Percentiles rank a stretch among this genome's conserved stretches.
phyloP scores from a whole-genome alignment of 2,888 invertebrate genomes.

The Acronicta alni region DNA sequence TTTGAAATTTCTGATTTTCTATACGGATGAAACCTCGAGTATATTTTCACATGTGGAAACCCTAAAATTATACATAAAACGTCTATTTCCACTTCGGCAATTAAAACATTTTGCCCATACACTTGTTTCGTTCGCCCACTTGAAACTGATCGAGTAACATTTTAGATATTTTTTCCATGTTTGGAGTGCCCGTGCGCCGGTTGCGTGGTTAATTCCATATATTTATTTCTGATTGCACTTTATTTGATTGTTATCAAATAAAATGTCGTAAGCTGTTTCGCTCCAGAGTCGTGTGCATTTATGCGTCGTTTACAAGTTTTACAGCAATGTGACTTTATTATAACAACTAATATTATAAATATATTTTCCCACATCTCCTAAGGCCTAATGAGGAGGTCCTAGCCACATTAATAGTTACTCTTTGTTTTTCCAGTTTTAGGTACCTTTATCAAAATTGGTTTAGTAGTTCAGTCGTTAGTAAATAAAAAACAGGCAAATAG shows the following conservation, averaged over 20 bases:
- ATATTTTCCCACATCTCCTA: no score
- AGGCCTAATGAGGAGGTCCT: no score
- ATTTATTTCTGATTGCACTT: conserved; percentile 11
- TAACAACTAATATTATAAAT: no score
- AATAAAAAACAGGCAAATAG: neutral
- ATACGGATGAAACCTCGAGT: conserved; percentile 17
- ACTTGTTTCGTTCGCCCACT: conserved; percentile 32
- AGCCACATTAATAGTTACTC: no score
- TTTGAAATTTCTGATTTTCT: conserved; percentile 15
- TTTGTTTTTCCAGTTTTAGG: no score
- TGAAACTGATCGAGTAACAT: conserved; percentile 28
- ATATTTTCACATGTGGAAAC: conserved; percentile 16
- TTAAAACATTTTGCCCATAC: conserved; percentile 38
- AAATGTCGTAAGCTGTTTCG: neutral
- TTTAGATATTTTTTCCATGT: conserved; percentile 9
- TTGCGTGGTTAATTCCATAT: neutral
- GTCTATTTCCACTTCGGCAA: conserved; percentile 26
- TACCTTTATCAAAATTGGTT: no score
- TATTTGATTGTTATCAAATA: conserved; percentile 8
- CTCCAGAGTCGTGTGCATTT: neutral
- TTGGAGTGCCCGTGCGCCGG: conserved; percentile 4
- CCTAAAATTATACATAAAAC: conserved; percentile 13
- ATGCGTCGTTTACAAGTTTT: neutral
- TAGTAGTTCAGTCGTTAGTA: neutral
- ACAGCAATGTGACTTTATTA: neutral